Evolutionary conservation across 2,797 vertebrate genomes (phyloP).

Genomic region (Anniella stebbinsi): DNA sequence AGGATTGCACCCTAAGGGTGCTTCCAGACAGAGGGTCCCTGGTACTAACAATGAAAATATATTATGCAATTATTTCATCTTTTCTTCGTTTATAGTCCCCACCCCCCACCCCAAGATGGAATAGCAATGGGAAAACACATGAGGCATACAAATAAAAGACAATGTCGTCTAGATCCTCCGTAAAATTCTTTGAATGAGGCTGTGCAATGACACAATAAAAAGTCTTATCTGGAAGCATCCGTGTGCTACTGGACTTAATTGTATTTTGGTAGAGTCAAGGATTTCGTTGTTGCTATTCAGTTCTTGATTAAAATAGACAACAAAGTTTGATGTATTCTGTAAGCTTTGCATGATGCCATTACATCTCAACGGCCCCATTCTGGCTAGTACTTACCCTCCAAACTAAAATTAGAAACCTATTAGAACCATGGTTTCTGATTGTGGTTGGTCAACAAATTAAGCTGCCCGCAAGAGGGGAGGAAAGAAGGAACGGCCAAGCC

Average conservation of each 20-base stretch:
- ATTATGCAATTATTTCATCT: too few species aligned
- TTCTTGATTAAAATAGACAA: not conserved
- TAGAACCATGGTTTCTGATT: not conserved
- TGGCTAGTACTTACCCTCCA: not conserved
- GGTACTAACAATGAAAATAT: too few species aligned
- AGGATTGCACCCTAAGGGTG: too few species aligned
- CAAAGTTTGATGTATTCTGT: not conserved
- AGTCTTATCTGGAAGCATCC: too few species aligned
- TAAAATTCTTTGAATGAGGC: too few species aligned
- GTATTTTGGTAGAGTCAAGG: not conserved
- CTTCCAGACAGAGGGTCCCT: too few species aligned
- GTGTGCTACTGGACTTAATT: not conserved
- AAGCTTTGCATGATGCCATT: not conserved
- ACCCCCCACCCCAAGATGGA: too few species aligned
- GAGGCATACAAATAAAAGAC: too few species aligned
- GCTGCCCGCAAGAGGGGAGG: not conserved
- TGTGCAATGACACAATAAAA: too few species aligned
- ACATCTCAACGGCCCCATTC: not conserved
- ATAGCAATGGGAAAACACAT: too few species aligned
- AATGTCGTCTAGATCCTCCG: too few species aligned
- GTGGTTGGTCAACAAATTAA: not conserved
- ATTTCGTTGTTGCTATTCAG: not conserved
- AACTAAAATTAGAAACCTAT: not conserved
- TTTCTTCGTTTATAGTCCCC: too few species aligned
- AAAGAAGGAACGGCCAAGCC: not conserved